These are phyloP conservation scores for Thelaira solivaga DNA, from an alignment of 2,888 invertebrate genomes.

Conservation along the genomic window DNA sequence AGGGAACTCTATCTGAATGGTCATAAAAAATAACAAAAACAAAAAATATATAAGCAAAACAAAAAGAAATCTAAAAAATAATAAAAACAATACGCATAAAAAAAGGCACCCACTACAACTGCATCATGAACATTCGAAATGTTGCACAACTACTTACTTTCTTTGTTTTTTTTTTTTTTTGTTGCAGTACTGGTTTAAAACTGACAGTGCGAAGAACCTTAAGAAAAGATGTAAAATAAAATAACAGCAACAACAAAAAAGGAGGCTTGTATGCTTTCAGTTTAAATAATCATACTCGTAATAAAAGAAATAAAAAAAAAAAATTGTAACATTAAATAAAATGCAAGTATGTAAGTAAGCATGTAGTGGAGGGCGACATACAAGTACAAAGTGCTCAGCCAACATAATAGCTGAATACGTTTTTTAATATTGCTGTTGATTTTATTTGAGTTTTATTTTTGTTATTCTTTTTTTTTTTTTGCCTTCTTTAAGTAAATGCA, in stretches of 20 bases:
- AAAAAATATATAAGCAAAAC: conserved; percentile 5
- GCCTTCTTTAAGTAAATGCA: too few relatives aligned
- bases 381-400: conserved; percentile 46
- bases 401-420: conserved; percentile 25
- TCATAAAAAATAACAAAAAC: background rate
- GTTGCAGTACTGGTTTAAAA: background rate
- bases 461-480: background rate
- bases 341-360: too few relatives aligned
- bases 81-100: conserved; percentile 45
- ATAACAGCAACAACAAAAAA: conserved; percentile 34
- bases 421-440: conserved; percentile 18
- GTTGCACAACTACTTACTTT: conserved; percentile 31
- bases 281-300: conserved; percentile 10
- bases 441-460: conserved; percentile 23
- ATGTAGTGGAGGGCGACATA: conserved; percentile 1
- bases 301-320: too few relatives aligned
- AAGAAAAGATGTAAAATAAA: conserved; percentile 36
- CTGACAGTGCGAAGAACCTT: conserved; percentile 39
- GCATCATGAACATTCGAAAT: conserved; percentile 49
- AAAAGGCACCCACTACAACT: conserved; percentile 56
- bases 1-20: conserved; percentile 46
- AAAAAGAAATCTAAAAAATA: conserved; percentile 7
- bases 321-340: conserved; percentile 34
- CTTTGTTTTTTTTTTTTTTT: background rate
- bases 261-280: conserved; percentile 38